phyloP scores from a whole-genome alignment of 2,797 vertebrate species.

The Spea hammondii region DNA sequence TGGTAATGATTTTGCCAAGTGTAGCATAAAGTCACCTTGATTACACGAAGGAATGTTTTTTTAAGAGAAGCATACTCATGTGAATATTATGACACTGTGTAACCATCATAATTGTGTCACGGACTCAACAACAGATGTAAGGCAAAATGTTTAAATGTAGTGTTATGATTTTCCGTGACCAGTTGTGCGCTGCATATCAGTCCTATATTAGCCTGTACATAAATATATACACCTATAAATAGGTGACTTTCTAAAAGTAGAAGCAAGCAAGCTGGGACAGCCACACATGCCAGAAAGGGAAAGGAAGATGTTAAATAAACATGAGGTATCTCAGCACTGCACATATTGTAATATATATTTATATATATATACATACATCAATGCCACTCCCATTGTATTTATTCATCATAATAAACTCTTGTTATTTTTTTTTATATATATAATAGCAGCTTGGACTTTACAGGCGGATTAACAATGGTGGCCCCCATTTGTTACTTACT shows the following conservation, averaged over 20 bases:
- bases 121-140: no score
- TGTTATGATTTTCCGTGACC: not conserved
- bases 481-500: no score
- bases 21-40: no score
- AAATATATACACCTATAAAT: not conserved
- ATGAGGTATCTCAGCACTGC: not conserved
- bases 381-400: constrained; percentile 45
- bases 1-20: no score
- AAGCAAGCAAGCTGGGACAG: constrained; percentile 26
- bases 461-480: no score
- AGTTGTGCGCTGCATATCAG: not conserved
- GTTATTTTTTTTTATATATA: constrained; percentile 21
- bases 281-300: constrained; percentile 6
- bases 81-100: no score
- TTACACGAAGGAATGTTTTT: no score
- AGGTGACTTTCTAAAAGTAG: not conserved
- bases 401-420: constrained; percentile 52
- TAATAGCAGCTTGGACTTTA: not conserved
- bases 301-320: constrained; percentile 21
- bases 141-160: no score
- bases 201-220: no score
- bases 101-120: no score
- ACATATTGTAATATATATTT: constrained; percentile 45
- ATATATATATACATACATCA: constrained; percentile 48
- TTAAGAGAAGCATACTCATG: no score